These are phyloP conservation scores for Spheniscus humboldti DNA, from an alignment of 2,797 vertebrate species.

Conservation along the genomic window DNA sequence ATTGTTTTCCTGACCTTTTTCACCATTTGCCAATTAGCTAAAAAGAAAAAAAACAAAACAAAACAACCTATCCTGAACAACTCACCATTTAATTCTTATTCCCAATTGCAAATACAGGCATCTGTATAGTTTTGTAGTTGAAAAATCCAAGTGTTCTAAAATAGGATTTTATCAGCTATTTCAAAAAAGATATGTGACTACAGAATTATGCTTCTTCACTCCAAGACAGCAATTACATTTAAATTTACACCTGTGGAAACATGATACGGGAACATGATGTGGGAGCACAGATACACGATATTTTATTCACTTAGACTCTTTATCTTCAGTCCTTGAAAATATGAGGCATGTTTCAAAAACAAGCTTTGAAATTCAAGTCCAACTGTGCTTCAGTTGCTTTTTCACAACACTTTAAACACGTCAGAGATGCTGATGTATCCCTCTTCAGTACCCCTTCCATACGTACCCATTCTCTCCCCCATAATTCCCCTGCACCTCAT, in stretches of 20 bases:
- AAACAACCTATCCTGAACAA: neutral
- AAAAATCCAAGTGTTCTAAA: neutral
- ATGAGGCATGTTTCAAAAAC: neutral
- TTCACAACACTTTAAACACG: neutral
- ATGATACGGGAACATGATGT: fast-evolving
- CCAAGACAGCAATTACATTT: neutral
- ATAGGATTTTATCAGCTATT: neutral
- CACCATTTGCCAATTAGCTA: neutral
- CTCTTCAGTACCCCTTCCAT: neutral
- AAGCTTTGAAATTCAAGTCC: neutral
- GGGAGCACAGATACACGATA: fast-evolving
- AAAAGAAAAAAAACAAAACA: neutral
- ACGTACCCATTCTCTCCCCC: neutral
- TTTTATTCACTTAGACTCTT: neutral
- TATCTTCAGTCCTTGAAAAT: neutral
- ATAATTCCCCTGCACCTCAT: neutral
- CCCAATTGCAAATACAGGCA: neutral
- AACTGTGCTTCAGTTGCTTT: neutral
- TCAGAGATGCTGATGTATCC: neutral
- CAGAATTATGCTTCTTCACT: neutral
- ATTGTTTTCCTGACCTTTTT: neutral
- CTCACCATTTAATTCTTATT: neutral
- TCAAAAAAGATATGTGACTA: neutral
- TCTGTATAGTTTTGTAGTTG: neutral
- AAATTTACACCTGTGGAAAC: neutral